Base-by-base conservation (phyloP, 2,888 invertebrate species). In the Alentia gelatinosa region DNA sequence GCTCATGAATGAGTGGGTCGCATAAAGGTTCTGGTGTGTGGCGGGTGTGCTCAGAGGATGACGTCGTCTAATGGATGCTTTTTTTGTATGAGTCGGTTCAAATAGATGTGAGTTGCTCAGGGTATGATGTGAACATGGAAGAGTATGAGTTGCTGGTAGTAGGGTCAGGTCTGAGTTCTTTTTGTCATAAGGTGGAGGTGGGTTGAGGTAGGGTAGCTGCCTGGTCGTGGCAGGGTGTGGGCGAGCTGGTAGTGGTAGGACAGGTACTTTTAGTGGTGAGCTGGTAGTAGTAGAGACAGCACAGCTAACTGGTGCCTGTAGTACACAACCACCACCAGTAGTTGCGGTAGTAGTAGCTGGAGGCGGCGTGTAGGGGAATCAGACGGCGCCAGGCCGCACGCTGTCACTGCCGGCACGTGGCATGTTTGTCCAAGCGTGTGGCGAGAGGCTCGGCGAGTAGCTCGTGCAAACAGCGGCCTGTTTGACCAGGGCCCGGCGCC, bases 371-470 rank as follows among this genome's bases (percentile, higher is more conserved):
- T 68, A 68, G 68, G 68, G 68, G 68, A 68, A 68, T 68, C 68
- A 68, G 68, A 86, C 19, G 86, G 15, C 19, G 35, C n/a, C 86
- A 7, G 30, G 42, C 86, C 47, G 30, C 12, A 26, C 83, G 68
- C 68, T 26, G 68, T 68, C 68, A 68, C 68, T 40, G 37, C 86
- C 15, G 50, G 86, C 86, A 86, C 86, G 86, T 86, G 86, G 42
- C 50, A 30, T 86, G 86, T 86, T 42, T 86, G 33, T 47, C 47
- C 30, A 86, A 47, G 86, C 86, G 86, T 86, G 86, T 86, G 86
- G 86, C 79, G 79, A 86, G 86, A 30, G 30, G 86, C 37, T 37
- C 37, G 79, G 79, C 39, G 79, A 35, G 39, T 37, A 86, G 33
- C 26, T 26, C 86, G 47, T 19, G 83, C 83, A 83, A 83, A 83